Evolutionary conservation across 1,140 invertebrate genomes (phyloP), one percentile per base, ranked within the genome.

Genomic region (Cyclargus thomasi): DNA sequence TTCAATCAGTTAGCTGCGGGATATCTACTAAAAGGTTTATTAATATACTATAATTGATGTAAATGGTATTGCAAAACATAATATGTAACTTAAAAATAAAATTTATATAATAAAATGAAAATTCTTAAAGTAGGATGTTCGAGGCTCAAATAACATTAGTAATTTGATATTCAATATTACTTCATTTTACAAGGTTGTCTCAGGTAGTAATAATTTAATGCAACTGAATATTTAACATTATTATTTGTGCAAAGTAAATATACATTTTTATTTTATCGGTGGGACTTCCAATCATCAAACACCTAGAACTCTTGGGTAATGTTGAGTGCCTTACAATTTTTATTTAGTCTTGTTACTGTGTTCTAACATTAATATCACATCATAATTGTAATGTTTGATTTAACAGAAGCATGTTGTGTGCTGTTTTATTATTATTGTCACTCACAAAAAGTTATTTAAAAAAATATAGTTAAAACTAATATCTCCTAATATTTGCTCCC

Each of bases 231-330:
- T 29, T 29, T 29, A 29, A 29, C 8, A 29, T 29, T 29, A 29
- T 29, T 7, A 4, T 29, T 29, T 29, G 29, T 29, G 8, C 29
- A 7, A 63, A 35, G 2, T 17, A 29, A 29, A 36, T 14, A 57
- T 57, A 35, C 17, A 29, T 57, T 66, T 72, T 70, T 74, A 67
- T 65, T 74, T 83, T 83, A 74, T 83, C 74, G 77, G 76, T 84
- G 70, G 70, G 39, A 68, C 73, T 71, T 74, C 68, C 71, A 79
- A 73, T 73, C 81, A 74, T 59, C 78, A 75, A 73, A 70, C 74
- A 75, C 22, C 77, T 74, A 87, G 85, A 87, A 80, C 68, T 72
- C 71, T 76, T 85, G 83, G 85, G 85, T 85, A 87, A 85, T 82
- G 74, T 70, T 72, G 66, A 77, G 72, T 80, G 74, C 8, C 18